These are phyloP conservation scores for Myathropa florea DNA, from an alignment of 2,888 invertebrate species.

Conservation along the genomic window DNA sequence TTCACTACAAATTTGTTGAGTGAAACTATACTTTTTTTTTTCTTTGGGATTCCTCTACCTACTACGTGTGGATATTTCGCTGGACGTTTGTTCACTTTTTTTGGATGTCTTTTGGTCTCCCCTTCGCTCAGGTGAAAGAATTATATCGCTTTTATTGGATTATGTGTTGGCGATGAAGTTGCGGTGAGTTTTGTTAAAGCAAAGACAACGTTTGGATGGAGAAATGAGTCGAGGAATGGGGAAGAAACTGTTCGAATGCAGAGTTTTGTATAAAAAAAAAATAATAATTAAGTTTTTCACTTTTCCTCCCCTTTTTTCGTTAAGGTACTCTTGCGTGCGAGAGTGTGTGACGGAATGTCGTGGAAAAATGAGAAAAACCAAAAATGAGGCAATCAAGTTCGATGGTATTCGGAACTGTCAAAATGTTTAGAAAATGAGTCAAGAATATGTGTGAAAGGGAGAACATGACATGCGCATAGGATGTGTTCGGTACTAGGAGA, in stretches of 20 bases:
- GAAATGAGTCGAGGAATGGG: slow-evolving; percentile 6
- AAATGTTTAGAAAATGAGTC: slow-evolving; percentile 52
- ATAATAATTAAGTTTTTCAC: slow-evolving; percentile 53
- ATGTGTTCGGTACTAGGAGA: neutral
- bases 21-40: slow-evolving; percentile 56
- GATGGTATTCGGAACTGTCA: slow-evolving; percentile 68
- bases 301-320: slow-evolving; percentile 68
- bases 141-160: slow-evolving; percentile 30
- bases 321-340: slow-evolving; percentile 66
- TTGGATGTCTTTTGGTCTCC: slow-evolving; percentile 28
- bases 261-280: slow-evolving; percentile 49
- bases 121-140: slow-evolving; percentile 65
- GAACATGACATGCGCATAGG: neutral
- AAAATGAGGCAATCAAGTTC: slow-evolving; percentile 64
- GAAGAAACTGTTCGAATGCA: slow-evolving; percentile 39
- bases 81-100: slow-evolving; percentile 64
- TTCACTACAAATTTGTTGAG: slow-evolving; percentile 48
- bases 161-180: slow-evolving; percentile 5
- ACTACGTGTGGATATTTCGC: slow-evolving; percentile 31
- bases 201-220: slow-evolving; percentile 18
- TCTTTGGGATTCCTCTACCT: neutral
- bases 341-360: slow-evolving; percentile 75
- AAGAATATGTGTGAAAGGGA: slow-evolving; percentile 20
- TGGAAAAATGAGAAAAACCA: slow-evolving; percentile 62
- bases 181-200: slow-evolving; percentile 7